phyloP scores from a whole-genome alignment of 92 coral and sea anemone species.

The Zoanthus solanderi region DNA sequence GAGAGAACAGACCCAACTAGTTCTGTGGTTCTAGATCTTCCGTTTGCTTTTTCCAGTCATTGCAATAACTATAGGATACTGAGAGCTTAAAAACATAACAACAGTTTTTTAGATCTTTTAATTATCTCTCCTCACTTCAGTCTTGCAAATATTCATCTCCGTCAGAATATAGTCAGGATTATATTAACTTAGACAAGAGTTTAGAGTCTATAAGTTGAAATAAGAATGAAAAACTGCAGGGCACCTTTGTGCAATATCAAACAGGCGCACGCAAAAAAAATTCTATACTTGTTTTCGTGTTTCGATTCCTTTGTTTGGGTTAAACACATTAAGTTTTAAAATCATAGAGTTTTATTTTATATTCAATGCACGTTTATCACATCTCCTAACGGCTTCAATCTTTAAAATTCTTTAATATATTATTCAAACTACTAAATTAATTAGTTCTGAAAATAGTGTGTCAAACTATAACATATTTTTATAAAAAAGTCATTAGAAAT shows the following conservation, averaged over 20 bases:
- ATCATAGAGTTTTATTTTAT: neutral
- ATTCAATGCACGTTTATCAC: conserved; percentile 8
- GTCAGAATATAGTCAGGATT: neutral
- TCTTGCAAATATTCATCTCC: neutral
- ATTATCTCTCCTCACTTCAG: too few species aligned
- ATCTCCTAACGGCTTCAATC: neutral
- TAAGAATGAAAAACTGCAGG: neutral
- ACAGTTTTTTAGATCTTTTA: too few species aligned
- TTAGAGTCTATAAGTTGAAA: neutral
- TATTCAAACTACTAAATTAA: neutral
- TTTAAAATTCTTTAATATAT: neutral
- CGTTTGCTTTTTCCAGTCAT: too few species aligned
- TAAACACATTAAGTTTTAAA: neutral
- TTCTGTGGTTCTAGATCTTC: neutral
- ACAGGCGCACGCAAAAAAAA: neutral
- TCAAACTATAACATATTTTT: neutral
- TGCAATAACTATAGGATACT: too few species aligned
- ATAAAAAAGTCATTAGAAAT: too few species aligned
- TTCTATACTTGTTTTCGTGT: neutral
- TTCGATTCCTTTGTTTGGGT: conserved; percentile 1
- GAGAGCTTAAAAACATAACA: too few species aligned
- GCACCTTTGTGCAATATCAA: neutral
- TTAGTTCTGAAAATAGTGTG: neutral
- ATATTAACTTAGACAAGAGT: too few species aligned
- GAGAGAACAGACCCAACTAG: neutral